Percentiles rank a stretch among this genome's conserved stretches.
Evolutionary conservation across 2,797 vertebrate genomes (phyloP).

Genomic region (Pelobates cultripes): DNA sequence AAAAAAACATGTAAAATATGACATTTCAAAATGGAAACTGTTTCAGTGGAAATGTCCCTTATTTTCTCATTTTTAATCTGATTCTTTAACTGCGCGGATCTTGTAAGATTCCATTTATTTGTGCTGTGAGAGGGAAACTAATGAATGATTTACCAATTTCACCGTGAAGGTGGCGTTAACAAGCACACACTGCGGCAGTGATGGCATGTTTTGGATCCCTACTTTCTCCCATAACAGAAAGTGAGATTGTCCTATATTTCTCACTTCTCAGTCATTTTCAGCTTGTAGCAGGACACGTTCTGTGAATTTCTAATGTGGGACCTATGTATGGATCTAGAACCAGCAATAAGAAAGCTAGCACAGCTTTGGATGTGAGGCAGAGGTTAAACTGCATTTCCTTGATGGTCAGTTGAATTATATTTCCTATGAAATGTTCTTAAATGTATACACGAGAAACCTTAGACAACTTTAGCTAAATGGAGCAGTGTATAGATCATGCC

Average conservation of each 20-base stretch:
- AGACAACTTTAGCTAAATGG: too few relatives aligned
- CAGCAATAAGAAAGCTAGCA: too few relatives aligned
- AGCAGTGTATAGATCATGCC: too few relatives aligned
- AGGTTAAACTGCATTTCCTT: too few relatives aligned
- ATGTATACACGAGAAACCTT: too few relatives aligned
- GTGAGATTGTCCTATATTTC: background rate
- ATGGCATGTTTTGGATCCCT: background rate
- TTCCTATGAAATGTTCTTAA: too few relatives aligned
- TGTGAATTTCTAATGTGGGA: background rate
- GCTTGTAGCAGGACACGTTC: background rate
- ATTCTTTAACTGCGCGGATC: background rate
- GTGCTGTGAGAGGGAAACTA: background rate
- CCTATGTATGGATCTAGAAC: too few relatives aligned
- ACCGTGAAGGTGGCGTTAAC: background rate
- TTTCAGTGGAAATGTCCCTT: background rate
- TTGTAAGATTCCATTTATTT: too few relatives aligned
- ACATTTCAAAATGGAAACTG: background rate
- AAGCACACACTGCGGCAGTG: background rate
- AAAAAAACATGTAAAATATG: conserved; percentile 8
- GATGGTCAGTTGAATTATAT: too few relatives aligned
- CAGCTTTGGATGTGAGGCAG: too few relatives aligned
- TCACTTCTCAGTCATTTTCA: background rate
- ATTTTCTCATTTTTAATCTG: background rate
- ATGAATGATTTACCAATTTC: background rate
- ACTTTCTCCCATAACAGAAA: background rate